A percentile compares a stretch with the other conserved stretches of the same genome.
phyloP scores from a whole-genome alignment of 2,888 invertebrate species.

The Cerastis rubricosa region DNA sequence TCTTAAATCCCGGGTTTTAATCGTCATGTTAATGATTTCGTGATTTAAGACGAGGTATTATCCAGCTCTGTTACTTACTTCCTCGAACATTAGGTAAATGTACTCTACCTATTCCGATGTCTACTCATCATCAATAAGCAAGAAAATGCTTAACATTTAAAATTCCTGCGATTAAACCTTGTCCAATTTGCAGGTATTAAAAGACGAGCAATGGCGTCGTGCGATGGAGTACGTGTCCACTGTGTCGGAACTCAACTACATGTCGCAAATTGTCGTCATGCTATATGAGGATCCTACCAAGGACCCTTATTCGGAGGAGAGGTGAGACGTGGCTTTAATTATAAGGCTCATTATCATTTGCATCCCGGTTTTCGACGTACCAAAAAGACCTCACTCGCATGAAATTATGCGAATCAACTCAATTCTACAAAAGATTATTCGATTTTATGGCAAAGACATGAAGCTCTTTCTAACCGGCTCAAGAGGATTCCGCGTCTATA shows the following conservation, averaged over 20 bases:
- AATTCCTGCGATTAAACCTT: not conserved
- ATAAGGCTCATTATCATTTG: not conserved
- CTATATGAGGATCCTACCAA: constrained; percentile 99
- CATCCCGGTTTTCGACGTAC: not conserved
- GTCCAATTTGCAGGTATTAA: constrained; percentile 90
- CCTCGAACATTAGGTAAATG: too few species aligned
- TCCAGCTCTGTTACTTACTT: too few species aligned
- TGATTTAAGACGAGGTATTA: too few species aligned
- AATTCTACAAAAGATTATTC: not conserved
- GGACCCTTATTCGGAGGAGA: constrained; percentile 96
- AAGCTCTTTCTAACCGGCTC: not conserved
- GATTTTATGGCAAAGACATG: not conserved
- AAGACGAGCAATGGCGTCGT: constrained; percentile 99
- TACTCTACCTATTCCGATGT: too few species aligned
- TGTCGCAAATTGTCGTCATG: constrained; percentile 99
- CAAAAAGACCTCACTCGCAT: not conserved
- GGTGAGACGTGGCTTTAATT: constrained; percentile 70
- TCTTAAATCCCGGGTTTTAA: too few species aligned
- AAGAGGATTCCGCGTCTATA: not conserved
- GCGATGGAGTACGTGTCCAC: constrained; percentile 99
- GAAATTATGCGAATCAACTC: too few species aligned
- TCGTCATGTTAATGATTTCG: too few species aligned
- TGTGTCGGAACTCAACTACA: constrained; percentile 99
- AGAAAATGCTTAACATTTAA: not conserved
- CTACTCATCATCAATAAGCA: not conserved